A percentile compares a stretch with the other conserved stretches of the same genome.
Conservation (phyloP, 2,888 invertebrate genomes). For the Metacarcinus magister region DNA sequence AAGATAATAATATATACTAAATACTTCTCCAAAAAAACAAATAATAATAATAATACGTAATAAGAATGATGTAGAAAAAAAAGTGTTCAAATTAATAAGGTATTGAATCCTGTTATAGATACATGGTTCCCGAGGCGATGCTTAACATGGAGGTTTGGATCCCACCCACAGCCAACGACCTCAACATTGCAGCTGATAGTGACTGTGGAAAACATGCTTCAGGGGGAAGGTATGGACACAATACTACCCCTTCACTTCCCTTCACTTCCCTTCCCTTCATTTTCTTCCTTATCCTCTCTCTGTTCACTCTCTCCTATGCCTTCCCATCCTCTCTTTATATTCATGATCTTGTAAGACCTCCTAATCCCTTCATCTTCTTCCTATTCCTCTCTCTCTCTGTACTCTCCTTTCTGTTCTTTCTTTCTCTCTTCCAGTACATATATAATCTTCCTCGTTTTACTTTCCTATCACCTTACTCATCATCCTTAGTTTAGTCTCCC, state of each 20-base stretch:
- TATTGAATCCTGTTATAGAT: background rate
- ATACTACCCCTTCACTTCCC: background rate
- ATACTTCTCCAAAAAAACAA: too few relatives aligned
- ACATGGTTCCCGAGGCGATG: slow-evolving; percentile 84
- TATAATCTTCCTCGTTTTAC: background rate
- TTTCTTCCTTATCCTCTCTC: background rate
- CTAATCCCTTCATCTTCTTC: background rate
- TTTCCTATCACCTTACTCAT: background rate
- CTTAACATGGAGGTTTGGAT: slow-evolving; percentile 91
- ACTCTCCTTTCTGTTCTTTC: background rate
- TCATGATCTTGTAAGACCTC: background rate
- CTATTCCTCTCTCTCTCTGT: background rate
- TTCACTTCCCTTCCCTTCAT: background rate
- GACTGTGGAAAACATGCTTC: slow-evolving; percentile 81
- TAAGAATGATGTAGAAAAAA: too few relatives aligned
- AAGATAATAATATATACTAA: too few relatives aligned
- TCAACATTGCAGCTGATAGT: slow-evolving; percentile 84
- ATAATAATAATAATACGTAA: too few relatives aligned
- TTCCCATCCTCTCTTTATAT: background rate
- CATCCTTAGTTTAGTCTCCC: background rate
- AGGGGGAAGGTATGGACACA: slow-evolving; percentile 77
- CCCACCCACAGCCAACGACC: slow-evolving; percentile 87
- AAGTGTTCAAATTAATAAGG: background rate
- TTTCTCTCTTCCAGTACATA: background rate
- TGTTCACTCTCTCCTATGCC: background rate